Percentiles rank a stretch among this genome's conserved stretches.
These are phyloP conservation scores for Leptosomus discolor DNA, from an alignment of 2,113 vertebrate genomes.

Conservation along the genomic window DNA sequence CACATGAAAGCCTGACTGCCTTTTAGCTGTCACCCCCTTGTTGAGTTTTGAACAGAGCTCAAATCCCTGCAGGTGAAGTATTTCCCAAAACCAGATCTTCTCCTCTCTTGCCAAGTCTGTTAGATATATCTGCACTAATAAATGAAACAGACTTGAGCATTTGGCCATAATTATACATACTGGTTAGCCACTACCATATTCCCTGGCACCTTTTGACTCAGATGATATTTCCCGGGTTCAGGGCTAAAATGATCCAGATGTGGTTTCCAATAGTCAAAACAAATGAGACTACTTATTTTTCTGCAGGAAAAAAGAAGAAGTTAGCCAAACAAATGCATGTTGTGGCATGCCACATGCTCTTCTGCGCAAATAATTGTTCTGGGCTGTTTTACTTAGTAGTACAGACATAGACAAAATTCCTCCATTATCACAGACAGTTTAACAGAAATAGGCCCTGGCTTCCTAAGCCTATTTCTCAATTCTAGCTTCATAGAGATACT, in stretches of 20 bases:
- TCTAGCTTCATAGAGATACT: neutral
- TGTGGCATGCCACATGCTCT: accelerated
- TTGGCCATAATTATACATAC: neutral
- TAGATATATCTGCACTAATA: neutral
- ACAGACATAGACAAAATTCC: neutral
- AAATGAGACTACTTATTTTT: neutral
- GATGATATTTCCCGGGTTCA: accelerated
- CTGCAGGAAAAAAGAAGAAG: neutral
- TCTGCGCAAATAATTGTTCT: neutral
- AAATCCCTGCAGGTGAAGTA: neutral
- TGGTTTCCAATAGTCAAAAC: neutral
- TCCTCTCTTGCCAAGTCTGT: neutral
- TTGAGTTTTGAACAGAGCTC: neutral
- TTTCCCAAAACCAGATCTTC: neutral
- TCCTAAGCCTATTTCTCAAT: neutral
- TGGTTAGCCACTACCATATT: neutral
- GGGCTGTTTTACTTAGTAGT: neutral
- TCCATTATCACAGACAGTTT: neutral
- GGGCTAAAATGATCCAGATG: neutral
- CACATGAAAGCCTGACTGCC: neutral
- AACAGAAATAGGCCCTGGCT: neutral
- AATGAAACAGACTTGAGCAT: neutral
- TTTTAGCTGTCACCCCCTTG: neutral
- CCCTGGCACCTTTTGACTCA: neutral
- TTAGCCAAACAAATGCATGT: neutral